Percentiles rank a stretch among this genome's conserved stretches.
phyloP scores from a whole-genome alignment of 2,888 invertebrate genomes.

The Aporophyla nigra region DNA sequence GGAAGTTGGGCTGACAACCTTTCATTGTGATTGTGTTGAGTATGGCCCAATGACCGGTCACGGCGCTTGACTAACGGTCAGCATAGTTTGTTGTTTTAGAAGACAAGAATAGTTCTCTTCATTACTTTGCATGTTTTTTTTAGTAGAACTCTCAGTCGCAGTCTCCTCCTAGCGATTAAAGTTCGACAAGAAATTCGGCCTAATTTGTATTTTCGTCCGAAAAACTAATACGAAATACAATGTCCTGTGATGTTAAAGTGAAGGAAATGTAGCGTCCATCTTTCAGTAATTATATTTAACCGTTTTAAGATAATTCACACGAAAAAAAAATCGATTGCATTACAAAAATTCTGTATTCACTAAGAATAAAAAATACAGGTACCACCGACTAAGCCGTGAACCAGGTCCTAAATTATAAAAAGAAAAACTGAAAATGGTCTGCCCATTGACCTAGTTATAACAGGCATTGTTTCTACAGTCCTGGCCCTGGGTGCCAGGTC shows the following conservation, averaged over 20 bases:
- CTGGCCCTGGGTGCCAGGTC: not conserved
- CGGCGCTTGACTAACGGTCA: not conserved
- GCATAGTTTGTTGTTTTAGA: not conserved
- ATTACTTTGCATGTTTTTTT: not conserved
- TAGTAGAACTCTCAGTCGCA: too few species aligned
- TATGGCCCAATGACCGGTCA: constrained; percentile 27
- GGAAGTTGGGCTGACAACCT: constrained; percentile 39
- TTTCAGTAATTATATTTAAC: not conserved
- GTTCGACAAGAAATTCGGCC: not conserved
- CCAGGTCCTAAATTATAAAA: constrained; percentile 20
- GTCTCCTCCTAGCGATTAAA: not conserved
- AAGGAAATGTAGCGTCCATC: not conserved
- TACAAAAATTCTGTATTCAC: not conserved
- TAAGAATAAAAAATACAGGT: not conserved
- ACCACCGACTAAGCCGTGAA: not conserved
- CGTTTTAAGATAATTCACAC: not conserved
- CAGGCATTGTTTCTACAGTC: constrained; percentile 25
- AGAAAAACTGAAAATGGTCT: constrained; percentile 25
- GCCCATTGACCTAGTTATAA: constrained; percentile 43
- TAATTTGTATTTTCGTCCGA: not conserved
- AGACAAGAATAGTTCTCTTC: not conserved
- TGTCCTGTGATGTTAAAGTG: too few species aligned
- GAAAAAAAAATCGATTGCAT: not conserved
- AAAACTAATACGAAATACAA: not conserved
- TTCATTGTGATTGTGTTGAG: constrained; percentile 22